Percentiles rank a stretch among this genome's conserved stretches.
These are phyloP conservation scores for Gasteruption jaculator DNA, from an alignment of 2,888 invertebrate species.

Conservation along the genomic window DNA sequence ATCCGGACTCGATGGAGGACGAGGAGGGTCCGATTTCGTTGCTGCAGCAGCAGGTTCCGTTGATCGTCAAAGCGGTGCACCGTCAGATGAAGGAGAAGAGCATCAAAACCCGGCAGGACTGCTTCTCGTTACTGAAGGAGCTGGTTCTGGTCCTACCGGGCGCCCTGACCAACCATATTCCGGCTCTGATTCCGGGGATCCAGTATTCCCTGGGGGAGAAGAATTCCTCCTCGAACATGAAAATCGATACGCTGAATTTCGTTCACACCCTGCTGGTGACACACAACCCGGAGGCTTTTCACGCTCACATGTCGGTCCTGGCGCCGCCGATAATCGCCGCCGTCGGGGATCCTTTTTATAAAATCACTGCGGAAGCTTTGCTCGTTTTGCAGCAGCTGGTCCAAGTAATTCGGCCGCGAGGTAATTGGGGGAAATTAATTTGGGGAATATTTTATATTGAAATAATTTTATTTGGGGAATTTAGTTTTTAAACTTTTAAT, in stretches of 20 bases:
- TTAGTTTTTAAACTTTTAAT: no score
- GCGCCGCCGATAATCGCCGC: conserved; percentile 83
- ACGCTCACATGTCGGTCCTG: conserved; percentile 72
- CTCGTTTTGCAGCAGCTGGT: conserved; percentile 90
- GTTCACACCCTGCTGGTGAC: conserved; percentile 78
- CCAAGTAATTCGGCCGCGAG: conserved; percentile 85
- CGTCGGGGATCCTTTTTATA: conserved; percentile 95
- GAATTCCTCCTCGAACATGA: conserved; percentile 94
- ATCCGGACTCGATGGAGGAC: conserved; percentile 70
- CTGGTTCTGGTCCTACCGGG: conserved; percentile 85
- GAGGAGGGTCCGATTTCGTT: conserved; percentile 65
- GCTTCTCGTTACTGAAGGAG: conserved; percentile 86
- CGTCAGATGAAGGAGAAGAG: conserved; percentile 82
- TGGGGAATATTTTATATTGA: no score
- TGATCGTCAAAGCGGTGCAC: conserved; percentile 84
- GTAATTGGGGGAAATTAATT: no score
- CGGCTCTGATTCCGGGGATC: conserved; percentile 82
- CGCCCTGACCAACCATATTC: conserved; percentile 79
- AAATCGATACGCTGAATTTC: conserved; percentile 93
- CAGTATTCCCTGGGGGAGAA: conserved; percentile 87
- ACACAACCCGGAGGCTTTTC: conserved; percentile 75
- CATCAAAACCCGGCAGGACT: conserved; percentile 86
- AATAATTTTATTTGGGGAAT: no score
- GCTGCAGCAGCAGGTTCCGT: conserved; percentile 63
- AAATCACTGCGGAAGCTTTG: conserved; percentile 95